Evolutionary conservation across 2,888 invertebrate species (phyloP), one percentile per base, ranked within the genome.

Genomic region (Coleophora flavipennella): DNA sequence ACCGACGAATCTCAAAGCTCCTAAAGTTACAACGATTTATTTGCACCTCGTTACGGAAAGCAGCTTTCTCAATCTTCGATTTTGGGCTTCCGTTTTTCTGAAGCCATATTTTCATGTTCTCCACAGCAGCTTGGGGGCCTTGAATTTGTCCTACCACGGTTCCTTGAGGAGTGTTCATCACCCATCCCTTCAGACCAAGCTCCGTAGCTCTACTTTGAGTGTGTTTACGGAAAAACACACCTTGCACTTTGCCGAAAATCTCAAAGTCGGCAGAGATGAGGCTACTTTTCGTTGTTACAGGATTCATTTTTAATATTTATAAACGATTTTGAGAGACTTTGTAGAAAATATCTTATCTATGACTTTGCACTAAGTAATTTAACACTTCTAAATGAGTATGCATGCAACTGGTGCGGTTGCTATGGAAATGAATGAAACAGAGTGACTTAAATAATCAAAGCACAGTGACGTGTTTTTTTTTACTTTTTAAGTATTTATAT

Each of bases 71-170:
- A 49, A 92, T 90, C 45, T 72, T 83, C 0, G 91, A 91, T 48
- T 87, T 85, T 1, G 92, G 91, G 59, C 92, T 92, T 35, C 92
- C 92, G 3, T 77, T 83, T 41, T 77, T 78, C 50, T 87, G 81
- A 3, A 92, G 62, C 85, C 84, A 85, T 26, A 49, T 40, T 48
- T 83, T 84, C 92, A 92, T 92, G 59, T 87, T 81, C 7, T 86
- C 81, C 29, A 92, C 60, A 47, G 87, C 86, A 1, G 58, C 52
- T 36, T 67, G 57, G 9, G 85, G 71, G 1, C 92, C 92, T 74
- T 92, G 90, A 33, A 92, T 41, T 41, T 86, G 83, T 2, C 92
- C 92, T 36, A 88, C 67, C 0, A 92, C 92, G 0, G 92, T 92
- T 0, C 89, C 90, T 48, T 85, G 75, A 6, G 85, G 72, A 0